phyloP scores from a whole-genome alignment of 2,797 vertebrate species.

The Rhynchonycteris naso region DNA sequence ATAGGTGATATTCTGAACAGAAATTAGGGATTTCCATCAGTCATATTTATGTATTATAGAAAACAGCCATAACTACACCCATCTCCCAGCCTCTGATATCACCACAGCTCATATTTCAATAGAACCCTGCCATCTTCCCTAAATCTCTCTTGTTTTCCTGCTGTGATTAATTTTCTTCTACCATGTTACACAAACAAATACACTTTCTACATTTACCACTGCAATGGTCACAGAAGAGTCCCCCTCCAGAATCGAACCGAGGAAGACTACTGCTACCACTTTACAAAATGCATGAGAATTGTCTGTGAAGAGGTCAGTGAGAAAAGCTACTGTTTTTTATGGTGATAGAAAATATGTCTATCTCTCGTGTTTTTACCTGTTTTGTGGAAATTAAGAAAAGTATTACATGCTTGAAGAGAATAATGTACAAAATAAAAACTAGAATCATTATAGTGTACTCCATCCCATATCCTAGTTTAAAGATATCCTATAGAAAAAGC shows the following conservation, averaged over 20 bases:
- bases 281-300: background rate
- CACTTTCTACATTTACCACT: background rate
- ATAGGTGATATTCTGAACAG: background rate
- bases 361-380: background rate
- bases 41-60: background rate
- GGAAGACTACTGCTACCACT: background rate
- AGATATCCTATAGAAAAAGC: background rate
- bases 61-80: background rate
- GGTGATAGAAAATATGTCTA: background rate
- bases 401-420: background rate
- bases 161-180: slow-evolving; percentile 2
- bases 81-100: background rate
- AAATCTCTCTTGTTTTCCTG: background rate
- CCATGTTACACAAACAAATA: background rate
- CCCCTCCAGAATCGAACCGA: background rate
- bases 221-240: background rate
- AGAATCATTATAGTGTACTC: background rate
- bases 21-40: background rate
- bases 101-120: background rate
- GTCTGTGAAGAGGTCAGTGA: background rate
- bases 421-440: background rate
- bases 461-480: background rate
- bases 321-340: background rate
- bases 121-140: background rate
- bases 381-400: slow-evolving; percentile 4